These are phyloP conservation scores for Philopotamus ludificatus DNA, from an alignment of 1,140 invertebrate genomes.

Conservation along the genomic window DNA sequence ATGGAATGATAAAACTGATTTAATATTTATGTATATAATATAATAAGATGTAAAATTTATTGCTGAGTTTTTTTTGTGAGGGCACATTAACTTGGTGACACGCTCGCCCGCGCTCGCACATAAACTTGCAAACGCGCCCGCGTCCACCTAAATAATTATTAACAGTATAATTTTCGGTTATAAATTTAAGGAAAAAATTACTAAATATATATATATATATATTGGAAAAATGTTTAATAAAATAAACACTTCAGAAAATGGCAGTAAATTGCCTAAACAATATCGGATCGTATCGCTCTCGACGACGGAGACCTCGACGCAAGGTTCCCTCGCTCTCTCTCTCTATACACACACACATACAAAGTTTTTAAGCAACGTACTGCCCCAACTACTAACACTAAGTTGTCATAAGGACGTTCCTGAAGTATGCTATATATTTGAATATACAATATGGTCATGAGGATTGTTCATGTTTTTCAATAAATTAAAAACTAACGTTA, in stretches of 20 bases:
- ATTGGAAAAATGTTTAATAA: not conserved
- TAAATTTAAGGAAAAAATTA: not conserved
- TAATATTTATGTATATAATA: slow-evolving; percentile 23
- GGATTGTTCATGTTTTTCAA: slow-evolving; percentile 37
- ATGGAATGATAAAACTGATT: slow-evolving; percentile 23
- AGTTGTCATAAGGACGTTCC: not conserved
- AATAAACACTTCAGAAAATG: slow-evolving; percentile 3
- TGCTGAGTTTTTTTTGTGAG: slow-evolving; percentile 41
- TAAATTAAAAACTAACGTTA: slow-evolving; percentile 34
- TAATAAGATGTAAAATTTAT: slow-evolving; percentile 37
- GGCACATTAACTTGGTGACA: slow-evolving; percentile 36
- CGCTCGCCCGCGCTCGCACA: slow-evolving; percentile 24
- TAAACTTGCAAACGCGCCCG: slow-evolving; percentile 28
- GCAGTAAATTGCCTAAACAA: not conserved
- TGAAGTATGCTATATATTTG: slow-evolving; percentile 7
- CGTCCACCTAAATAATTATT: slow-evolving; percentile 30
- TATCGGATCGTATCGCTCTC: too few relatives aligned
- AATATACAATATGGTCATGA: slow-evolving; percentile 35
- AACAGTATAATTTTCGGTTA: not conserved
- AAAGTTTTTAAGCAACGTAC: not conserved
- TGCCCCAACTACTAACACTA: slow-evolving; percentile 10
- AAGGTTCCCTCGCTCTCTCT: too few relatives aligned
- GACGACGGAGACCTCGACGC: too few relatives aligned
- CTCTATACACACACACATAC: too few relatives aligned
- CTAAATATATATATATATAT: slow-evolving; percentile 8